Percentiles rank a stretch among this genome's conserved stretches.
Conservation (phyloP, 2,797 vertebrate genomes). For the Ateles fusciceps region DNA sequence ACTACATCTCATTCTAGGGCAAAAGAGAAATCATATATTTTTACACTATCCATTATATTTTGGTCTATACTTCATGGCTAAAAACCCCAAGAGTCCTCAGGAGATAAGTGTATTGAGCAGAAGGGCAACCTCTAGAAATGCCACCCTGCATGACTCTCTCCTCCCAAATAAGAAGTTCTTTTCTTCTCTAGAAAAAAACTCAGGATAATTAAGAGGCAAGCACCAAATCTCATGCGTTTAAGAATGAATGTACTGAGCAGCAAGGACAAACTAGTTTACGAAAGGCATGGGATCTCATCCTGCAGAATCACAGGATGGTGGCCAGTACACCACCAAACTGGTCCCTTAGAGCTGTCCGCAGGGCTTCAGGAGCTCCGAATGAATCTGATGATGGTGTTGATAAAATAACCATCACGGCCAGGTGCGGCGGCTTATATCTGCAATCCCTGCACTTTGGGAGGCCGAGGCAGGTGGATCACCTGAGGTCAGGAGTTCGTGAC, state of each 20-base stretch:
- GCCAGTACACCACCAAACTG: background rate
- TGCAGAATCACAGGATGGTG: background rate
- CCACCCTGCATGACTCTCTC: background rate
- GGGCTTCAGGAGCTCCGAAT: background rate
- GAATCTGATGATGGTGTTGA: background rate
- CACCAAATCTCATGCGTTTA: background rate
- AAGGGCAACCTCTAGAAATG: background rate
- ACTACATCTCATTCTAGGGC: background rate
- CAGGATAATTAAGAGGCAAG: background rate
- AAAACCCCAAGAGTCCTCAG: background rate
- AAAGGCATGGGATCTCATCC: background rate
- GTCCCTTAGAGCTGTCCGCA: background rate
- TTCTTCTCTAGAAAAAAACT: background rate
- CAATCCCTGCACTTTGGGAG: background rate
- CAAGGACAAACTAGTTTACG: background rate
- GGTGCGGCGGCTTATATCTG: background rate
- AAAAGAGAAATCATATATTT: background rate
- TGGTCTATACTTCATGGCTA: background rate
- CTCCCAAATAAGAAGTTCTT: background rate
- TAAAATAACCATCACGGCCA: background rate
- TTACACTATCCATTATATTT: conserved; percentile 6
- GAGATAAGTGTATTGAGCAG: background rate
- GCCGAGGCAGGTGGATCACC: background rate
- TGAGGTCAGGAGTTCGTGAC: background rate
- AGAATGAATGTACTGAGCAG: background rate